Conservation (phyloP, 2,797 vertebrate species). For the Karalla daura region DNA sequence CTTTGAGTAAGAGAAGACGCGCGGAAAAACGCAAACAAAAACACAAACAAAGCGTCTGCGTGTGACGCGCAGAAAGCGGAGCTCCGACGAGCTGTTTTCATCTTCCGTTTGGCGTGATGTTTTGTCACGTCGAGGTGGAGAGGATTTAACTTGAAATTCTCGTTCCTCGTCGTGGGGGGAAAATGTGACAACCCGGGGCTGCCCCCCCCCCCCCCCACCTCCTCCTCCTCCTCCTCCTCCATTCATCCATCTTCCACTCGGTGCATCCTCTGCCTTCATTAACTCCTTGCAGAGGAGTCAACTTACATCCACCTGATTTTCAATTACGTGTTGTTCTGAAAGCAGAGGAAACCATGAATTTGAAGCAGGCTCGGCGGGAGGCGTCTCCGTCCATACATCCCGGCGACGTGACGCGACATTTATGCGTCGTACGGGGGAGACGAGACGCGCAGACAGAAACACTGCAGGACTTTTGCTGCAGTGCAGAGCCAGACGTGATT, state of each 20-base stretch:
- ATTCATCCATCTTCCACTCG: constrained; percentile 5
- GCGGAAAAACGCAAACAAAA: constrained; percentile 8
- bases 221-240: constrained; percentile 3
- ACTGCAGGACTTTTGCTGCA: constrained; percentile 26
- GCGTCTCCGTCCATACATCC: constrained; percentile 8
- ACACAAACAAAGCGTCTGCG: constrained; percentile 20
- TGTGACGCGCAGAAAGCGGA: background rate
- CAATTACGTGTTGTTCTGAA: constrained; percentile 26
- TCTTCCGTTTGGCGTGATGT: no score
- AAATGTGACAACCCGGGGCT: background rate
- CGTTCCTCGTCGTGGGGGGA: background rate
- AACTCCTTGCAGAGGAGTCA: constrained; percentile 17
- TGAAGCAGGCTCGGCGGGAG: constrained; percentile 25
- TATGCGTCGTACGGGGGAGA: background rate
- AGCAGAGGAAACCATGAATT: constrained; percentile 28
- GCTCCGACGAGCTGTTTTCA: no score
- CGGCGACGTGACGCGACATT: constrained; percentile 7
- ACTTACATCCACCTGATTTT: constrained; percentile 30
- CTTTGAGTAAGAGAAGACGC: constrained; percentile 40
- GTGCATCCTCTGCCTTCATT: constrained; percentile 2
- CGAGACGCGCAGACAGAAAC: constrained; percentile 15
- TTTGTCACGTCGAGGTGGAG: background rate
- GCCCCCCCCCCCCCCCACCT: constrained; percentile 14
- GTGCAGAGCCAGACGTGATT: constrained; percentile 9
- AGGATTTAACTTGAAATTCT: constrained; percentile 7